These are phyloP conservation scores for Tachycineta bicolor DNA, from an alignment of 2,113 vertebrate genomes.

Conservation along the genomic window DNA sequence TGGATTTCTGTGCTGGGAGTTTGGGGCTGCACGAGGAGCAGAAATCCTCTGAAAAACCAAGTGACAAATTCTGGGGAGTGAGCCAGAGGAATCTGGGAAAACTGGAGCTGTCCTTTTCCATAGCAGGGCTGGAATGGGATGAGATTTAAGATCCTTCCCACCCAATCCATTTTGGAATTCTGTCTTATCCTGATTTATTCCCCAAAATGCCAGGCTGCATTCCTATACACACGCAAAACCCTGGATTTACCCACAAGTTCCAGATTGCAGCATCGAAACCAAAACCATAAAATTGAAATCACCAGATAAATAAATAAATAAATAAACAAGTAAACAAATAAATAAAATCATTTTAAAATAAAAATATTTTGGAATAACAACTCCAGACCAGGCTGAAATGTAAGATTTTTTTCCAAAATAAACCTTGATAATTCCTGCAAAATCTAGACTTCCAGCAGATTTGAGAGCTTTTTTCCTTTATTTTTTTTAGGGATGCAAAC, in stretches of 20 bases:
- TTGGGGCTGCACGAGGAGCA: neutral
- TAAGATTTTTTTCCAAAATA: neutral
- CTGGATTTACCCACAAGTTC: fast-evolving
- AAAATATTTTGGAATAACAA: neutral
- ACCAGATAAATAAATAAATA: neutral
- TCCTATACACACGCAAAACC: neutral
- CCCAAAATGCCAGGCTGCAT: neutral
- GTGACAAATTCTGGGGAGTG: neutral
- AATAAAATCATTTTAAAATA: neutral
- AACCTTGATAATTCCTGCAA: neutral
- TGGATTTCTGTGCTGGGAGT: neutral
- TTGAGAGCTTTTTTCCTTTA: neutral
- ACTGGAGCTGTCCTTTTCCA: too few relatives aligned
- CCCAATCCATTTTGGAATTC: neutral
- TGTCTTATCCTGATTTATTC: neutral
- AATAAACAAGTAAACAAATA: neutral
- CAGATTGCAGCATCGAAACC: neutral
- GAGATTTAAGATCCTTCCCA: neutral
- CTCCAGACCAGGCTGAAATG: neutral
- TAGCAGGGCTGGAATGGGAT: neutral
- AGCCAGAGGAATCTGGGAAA: neutral
- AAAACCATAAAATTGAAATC: neutral
- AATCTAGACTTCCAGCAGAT: neutral
- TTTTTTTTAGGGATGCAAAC: neutral
- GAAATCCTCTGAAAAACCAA: neutral